Evolutionary conservation across 2,888 invertebrate species (phyloP), one percentile per base, ranked within the genome.

Genomic region (Amphimallon solstitiale): DNA sequence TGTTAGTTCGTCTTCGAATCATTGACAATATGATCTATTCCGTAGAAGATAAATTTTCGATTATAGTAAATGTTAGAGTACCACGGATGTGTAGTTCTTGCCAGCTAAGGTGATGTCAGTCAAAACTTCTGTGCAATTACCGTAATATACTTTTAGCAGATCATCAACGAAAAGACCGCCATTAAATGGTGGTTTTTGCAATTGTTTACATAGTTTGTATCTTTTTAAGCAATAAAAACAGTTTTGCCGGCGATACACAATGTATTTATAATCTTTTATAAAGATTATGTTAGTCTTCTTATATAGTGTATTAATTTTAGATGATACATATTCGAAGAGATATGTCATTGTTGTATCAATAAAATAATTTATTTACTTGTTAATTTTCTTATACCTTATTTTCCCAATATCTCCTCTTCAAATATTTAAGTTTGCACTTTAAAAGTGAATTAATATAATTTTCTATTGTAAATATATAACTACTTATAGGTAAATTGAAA

Each of bases 221-320:
- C 38, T 46, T 34, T 59, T 67, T 68, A 63, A 66, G 69, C 69
- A 74, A 71, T 70, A 70, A 71, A 63, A 68, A 67, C 38, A 29
- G 40, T 51, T 37, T 59, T 54, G 38, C 19, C 12, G 23, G 10
- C 9, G 65, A 68, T 71, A 73, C 74, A 77, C 76, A 75, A 77
- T 77, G 76, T 73, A 66, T 75, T 64, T 63, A 74, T 77, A 76
- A 78, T 79, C 78, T 79, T 79, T 79, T 75, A 79, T 79, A 79
- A 79, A 79, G 78, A 69, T 79, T 78, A 79, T 76, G 75, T 62
- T 76, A 76, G 73, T 76, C 71, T 73, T 74, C 72, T 71, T 59
- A 43, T 12, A 43, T 68, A 71, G 70, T 73, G 70, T 65, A 70
- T 75, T 75, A 37, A 56, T 43, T 43, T 56, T 56, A 59, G 43